Percentiles rank a stretch among this genome's conserved stretches.
Evolutionary conservation across 2,797 vertebrate genomes (phyloP).

Genomic region (Crenichthys baileyi): DNA sequence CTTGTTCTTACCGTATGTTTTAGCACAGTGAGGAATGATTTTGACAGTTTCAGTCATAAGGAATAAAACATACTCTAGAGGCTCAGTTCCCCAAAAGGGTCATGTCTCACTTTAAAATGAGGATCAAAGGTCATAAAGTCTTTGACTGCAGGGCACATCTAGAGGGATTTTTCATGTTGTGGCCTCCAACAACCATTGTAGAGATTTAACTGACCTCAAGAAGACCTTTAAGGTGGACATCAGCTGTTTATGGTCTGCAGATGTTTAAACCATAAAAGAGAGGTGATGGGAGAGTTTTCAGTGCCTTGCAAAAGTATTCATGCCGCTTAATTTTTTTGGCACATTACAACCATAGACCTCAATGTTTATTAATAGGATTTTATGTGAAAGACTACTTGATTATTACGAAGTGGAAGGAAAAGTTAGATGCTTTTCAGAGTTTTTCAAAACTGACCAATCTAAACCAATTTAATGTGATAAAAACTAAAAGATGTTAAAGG

Average conservation of each 20-base stretch:
- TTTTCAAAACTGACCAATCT: neutral
- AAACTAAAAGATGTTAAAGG: neutral
- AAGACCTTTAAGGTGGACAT: slow-evolving; percentile 30
- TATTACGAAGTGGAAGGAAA: neutral
- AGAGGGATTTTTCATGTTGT: slow-evolving; percentile 54
- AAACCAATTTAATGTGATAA: neutral
- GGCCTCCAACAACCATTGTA: slow-evolving; percentile 38
- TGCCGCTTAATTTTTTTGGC: neutral
- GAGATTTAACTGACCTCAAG: slow-evolving; percentile 63
- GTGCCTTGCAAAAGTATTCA: neutral
- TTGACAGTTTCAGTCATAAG: slow-evolving; percentile 6
- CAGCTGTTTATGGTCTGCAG: slow-evolving; percentile 33
- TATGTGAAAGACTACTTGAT: neutral
- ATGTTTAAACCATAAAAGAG: neutral
- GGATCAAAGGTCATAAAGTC: slow-evolving; percentile 49
- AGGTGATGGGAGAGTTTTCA: neutral
- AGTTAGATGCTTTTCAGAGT: neutral
- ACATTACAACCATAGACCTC: neutral
- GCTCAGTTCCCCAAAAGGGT: slow-evolving; percentile 37
- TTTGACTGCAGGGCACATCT: slow-evolving; percentile 52
- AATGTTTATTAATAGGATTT: neutral
- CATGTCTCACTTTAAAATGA: slow-evolving; percentile 48
- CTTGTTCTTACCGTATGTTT: slow-evolving; percentile 11
- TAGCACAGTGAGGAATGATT: neutral
- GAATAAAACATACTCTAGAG: slow-evolving; percentile 29